Evolutionary conservation across 2,888 invertebrate species (phyloP).

Genomic region (Himalopsyche japonica): DNA sequence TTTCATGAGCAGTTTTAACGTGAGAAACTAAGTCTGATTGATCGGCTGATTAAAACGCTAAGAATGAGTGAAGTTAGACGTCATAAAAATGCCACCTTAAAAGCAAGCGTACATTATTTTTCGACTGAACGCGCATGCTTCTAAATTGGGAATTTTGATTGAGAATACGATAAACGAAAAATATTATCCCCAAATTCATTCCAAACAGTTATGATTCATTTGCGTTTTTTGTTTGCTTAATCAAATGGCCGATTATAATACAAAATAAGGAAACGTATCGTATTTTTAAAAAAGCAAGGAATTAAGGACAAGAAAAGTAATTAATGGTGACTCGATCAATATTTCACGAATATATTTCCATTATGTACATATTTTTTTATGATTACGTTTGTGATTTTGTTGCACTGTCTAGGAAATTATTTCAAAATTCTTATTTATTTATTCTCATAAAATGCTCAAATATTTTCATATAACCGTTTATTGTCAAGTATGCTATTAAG

Average conservation of each 20-base stretch:
- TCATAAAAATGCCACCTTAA: constrained; percentile 3
- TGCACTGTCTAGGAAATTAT: too few species aligned
- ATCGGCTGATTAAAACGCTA: background rate
- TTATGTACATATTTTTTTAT: too few species aligned
- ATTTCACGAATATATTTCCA: too few species aligned
- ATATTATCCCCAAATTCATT: background rate
- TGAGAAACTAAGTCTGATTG: constrained; percentile 3
- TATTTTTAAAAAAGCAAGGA: too few species aligned
- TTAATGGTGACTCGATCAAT: too few species aligned
- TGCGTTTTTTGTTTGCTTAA: background rate
- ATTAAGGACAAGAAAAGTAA: too few species aligned
- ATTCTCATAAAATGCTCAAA: too few species aligned
- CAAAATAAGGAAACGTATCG: background rate
- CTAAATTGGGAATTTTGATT: background rate
- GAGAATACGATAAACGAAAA: background rate
- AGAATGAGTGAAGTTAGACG: constrained; percentile 2
- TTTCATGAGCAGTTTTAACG: background rate
- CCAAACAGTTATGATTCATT: background rate
- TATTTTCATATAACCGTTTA: too few species aligned
- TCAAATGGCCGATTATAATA: background rate
- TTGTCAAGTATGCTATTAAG: too few species aligned
- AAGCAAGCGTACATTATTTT: background rate
- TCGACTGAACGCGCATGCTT: background rate
- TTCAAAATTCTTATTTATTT: too few species aligned
- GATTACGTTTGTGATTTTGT: too few species aligned